Conservation (phyloP, 2,113 vertebrate genomes). For the Gopherus evgoodei region DNA sequence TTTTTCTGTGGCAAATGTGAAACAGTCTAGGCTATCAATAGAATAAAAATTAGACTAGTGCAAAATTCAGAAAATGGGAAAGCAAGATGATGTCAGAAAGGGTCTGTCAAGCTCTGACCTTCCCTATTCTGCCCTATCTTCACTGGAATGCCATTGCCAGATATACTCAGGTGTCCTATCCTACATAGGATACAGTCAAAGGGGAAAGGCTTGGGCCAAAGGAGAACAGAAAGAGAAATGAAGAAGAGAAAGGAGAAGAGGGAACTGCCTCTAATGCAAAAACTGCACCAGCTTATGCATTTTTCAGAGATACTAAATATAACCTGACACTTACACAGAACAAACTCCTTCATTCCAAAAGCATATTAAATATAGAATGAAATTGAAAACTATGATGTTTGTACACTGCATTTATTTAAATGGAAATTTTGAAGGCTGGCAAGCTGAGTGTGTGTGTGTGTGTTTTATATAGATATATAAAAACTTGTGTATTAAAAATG, state of each 20-base stretch:
- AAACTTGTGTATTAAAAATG: not conserved
- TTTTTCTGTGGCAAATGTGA: not conserved
- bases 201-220: not conserved
- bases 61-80: not conserved
- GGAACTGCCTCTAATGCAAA: not conserved
- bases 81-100: not conserved
- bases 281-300: not conserved
- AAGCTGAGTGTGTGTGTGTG: not conserved
- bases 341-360: not conserved
- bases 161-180: not conserved
- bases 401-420: not conserved
- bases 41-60: not conserved
- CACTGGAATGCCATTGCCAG: not conserved
- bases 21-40: not conserved
- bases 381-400: not conserved
- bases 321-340: not conserved
- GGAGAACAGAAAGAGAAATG: not conserved
- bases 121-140: not conserved
- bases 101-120: not conserved
- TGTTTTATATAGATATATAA: not conserved
- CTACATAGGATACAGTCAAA: not conserved
- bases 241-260: not conserved
- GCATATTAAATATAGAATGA: not conserved
- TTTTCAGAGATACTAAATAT: not conserved
- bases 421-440: not conserved